phyloP scores from a whole-genome alignment of 2,888 invertebrate genomes.

The Muschampia plurimacula region DNA sequence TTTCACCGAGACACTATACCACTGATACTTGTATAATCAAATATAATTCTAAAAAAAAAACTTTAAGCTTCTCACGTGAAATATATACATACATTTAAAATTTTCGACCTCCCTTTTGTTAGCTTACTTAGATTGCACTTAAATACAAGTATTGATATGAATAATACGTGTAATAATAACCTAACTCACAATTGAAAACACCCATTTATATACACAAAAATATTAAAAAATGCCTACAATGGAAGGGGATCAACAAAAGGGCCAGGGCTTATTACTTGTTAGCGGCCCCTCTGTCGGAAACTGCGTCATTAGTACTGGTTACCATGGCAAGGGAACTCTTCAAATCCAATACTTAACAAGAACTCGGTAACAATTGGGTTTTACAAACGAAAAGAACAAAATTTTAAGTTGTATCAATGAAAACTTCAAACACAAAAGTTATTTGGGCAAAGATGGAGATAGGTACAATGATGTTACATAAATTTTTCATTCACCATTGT shows the following conservation, averaged over 20 bases:
- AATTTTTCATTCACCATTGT: no score
- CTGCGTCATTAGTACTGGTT: slow-evolving; percentile 15
- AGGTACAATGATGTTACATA: no score
- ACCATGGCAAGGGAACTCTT: slow-evolving; percentile 10
- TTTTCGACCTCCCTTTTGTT: neutral
- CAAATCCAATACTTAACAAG: neutral
- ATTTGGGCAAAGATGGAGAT: no score
- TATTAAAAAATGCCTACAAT: slow-evolving; percentile 13
- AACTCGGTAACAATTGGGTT: neutral
- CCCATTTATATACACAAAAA: slow-evolving; percentile 8
- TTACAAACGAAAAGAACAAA: neutral
- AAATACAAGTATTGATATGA: neutral
- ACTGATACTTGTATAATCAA: no score
- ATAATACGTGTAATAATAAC: neutral
- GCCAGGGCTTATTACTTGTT: slow-evolving; percentile 24
- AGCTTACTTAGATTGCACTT: neutral
- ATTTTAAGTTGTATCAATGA: neutral
- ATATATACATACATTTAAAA: neutral
- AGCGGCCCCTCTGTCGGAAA: slow-evolving; percentile 11
- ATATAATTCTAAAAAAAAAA: no score
- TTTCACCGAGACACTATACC: no score
- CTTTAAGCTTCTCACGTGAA: neutral
- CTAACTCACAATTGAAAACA: slow-evolving; percentile 1
- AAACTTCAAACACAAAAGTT: no score
- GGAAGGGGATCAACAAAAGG: neutral